phyloP scores from a whole-genome alignment of 1,140 invertebrate species.

The Pinna nobilis region DNA sequence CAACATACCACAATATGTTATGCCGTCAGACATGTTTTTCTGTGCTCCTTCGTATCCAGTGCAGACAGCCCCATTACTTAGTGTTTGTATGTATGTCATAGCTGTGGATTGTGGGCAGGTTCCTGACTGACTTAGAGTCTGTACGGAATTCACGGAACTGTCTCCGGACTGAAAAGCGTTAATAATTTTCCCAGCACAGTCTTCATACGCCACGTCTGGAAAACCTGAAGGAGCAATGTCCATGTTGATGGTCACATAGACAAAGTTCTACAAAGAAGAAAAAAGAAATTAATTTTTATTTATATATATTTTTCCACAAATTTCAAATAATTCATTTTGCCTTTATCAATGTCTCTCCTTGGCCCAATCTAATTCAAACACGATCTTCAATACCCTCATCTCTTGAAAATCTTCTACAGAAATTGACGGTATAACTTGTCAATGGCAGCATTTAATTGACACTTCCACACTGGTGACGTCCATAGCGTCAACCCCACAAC shows the following conservation, averaged over 20 bases:
- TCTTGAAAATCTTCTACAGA: too few relatives aligned
- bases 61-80: not conserved
- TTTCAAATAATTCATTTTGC: too few relatives aligned
- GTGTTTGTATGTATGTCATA: not conserved
- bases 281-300: not conserved
- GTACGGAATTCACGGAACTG: not conserved
- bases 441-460: too few relatives aligned
- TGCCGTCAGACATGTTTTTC: constrained; percentile 1
- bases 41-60: constrained; percentile 10
- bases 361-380: too few relatives aligned
- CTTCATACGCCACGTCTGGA: not conserved
- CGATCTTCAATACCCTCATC: too few relatives aligned
- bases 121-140: not conserved
- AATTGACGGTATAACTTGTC: too few relatives aligned
- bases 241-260: constrained; percentile 23
- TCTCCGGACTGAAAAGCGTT: not conserved
- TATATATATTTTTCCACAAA: too few relatives aligned
- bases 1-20: constrained; percentile 19
- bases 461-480: too few relatives aligned
- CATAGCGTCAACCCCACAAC: too few relatives aligned
- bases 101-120: not conserved
- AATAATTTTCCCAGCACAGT: constrained; percentile 11
- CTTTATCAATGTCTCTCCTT: too few relatives aligned
- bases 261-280: constrained; percentile 11
- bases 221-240: constrained; percentile 18